Evolutionary conservation across 2,113 vertebrate species (phyloP), one percentile per base, ranked within the genome.

Genomic region (Athene noctua): DNA sequence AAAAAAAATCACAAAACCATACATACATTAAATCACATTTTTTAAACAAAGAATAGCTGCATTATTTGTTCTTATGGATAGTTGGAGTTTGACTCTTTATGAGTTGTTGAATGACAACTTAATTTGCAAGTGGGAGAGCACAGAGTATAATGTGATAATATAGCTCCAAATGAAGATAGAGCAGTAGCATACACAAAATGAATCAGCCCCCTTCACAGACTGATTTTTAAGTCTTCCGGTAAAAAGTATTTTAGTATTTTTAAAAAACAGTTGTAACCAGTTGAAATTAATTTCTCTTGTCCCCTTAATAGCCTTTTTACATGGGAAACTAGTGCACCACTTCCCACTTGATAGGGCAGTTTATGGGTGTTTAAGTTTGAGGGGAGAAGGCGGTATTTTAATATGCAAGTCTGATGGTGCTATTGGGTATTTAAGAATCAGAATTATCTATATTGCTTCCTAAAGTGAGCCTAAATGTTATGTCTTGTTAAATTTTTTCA

Each of bases 401-500:
- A 91, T 94, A 96, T 94, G 88, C 88, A 96, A 97, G 73, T 92
- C 78, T 96, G 97, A 97, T 88, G 88, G 78, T 82, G 42, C 74
- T 86, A 29, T 82, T 96, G 93, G 92, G 88, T 95, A 97, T 97
- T 96, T 94, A 78, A 87, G 93, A 97, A 97, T 87, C 80, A 93
- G 80, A 80, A 95, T 97, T 52, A 97, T 96, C 95, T 97, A 97
- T 94, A 96, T 52, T 86, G 84, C 87, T 88, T 95, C 85, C 95
- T 96, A 97, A 97, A 97, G 92, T 86, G 89, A 96, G 96, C 82
- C 80, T 95, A 86, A 92, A 25, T 92, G 90, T 96, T 96, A 77
- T 96, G 95, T 96, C 95, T 96, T 93, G 90, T 95, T 97, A 92
- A 83, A 57, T 95, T 96, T 96, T 97, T 97, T 96, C 93, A 79